phyloP scores from a whole-genome alignment of 2,797 vertebrate genomes.

The Dendrocincla fuliginosa region DNA sequence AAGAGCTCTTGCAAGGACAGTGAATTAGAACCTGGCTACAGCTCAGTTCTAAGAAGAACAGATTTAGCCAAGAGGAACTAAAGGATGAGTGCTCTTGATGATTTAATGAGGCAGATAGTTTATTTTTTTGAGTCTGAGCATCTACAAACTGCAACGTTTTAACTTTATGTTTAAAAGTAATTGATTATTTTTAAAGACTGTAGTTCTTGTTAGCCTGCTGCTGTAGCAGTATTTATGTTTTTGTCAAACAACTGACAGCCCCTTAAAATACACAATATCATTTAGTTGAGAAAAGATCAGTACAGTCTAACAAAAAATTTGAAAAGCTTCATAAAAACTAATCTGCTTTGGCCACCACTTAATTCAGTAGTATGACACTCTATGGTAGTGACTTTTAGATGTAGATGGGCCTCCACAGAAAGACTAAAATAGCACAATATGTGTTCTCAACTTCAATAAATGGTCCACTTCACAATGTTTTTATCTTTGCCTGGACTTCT shows the following conservation, averaged over 20 bases:
- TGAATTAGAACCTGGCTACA: constrained; percentile 67
- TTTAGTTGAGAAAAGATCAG: not conserved
- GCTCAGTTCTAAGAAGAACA: constrained; percentile 36
- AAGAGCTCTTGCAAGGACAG: constrained; percentile 50
- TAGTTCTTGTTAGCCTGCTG: constrained; percentile 8
- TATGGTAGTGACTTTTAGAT: not conserved
- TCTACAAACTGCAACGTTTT: constrained; percentile 45
- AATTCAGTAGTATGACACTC: not conserved
- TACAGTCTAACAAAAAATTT: not conserved
- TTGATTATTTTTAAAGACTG: constrained; percentile 28
- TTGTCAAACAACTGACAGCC: not conserved
- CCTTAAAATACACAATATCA: not conserved
- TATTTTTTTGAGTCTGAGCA: constrained; percentile 57
- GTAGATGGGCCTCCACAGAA: not conserved
- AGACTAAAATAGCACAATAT: not conserved
- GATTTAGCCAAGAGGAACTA: constrained; percentile 65
- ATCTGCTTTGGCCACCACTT: not conserved
- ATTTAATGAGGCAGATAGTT: constrained; percentile 74
- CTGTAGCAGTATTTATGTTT: constrained; percentile 5
- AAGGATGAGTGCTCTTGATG: constrained; percentile 46
- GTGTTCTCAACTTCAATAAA: not conserved
- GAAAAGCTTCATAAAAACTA: not conserved
- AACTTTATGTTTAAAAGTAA: constrained; percentile 42
- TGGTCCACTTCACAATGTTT: not conserved
- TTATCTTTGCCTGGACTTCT: not conserved